Evolutionary conservation across 2,797 vertebrate genomes (phyloP).

Genomic region (Lindbergichthys nudifrons): DNA sequence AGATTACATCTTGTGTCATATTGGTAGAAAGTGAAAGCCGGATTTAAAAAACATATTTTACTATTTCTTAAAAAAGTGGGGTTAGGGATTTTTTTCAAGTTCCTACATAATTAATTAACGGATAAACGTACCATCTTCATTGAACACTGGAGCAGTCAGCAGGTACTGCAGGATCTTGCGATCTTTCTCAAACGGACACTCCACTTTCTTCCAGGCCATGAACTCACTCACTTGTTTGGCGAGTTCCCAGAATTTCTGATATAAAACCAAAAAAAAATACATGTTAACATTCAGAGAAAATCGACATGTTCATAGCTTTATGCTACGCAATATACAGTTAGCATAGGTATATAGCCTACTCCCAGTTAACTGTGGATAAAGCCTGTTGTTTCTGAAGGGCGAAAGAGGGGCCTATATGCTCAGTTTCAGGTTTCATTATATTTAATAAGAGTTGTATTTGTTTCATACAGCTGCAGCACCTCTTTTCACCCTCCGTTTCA

Average conservation of each 20-base stretch:
- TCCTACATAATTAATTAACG: neutral
- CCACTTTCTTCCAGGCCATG: conserved; percentile 95
- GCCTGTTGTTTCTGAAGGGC: neutral
- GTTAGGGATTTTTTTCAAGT: no score
- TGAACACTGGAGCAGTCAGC: conserved; percentile 91
- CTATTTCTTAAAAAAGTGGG: neutral
- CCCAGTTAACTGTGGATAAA: neutral
- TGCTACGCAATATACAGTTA: no score
- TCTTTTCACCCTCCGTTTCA: no score
- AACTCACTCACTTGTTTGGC: conserved; percentile 96
- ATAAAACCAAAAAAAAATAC: neutral
- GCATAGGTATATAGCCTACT: neutral
- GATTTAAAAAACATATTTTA: no score
- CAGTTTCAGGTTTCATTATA: no score
- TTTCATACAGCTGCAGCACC: no score
- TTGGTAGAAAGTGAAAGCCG: no score
- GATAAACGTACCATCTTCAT: conserved; percentile 89
- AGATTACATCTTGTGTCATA: no score
- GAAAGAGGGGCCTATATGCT: no score
- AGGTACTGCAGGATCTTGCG: conserved; percentile 93
- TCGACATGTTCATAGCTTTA: neutral
- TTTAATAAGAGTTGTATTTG: no score
- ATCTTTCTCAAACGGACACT: conserved; percentile 95
- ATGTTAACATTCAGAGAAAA: neutral
- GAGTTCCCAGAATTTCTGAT: conserved; percentile 96